Base-by-base conservation (phyloP, 1,140 invertebrate genomes). In the Eufriesea mexicana region DNA sequence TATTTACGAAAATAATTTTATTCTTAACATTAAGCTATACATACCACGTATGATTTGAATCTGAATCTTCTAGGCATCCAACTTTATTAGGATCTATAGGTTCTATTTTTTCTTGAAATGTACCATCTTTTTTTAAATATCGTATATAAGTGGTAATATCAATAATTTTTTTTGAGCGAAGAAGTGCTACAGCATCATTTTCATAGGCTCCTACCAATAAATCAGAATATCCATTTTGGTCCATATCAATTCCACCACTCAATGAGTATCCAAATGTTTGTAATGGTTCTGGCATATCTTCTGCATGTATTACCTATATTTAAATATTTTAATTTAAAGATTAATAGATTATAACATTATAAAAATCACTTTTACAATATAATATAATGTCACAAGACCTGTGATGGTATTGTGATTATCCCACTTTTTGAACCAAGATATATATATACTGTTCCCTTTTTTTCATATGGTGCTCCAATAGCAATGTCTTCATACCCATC, bases 151-250 rank as follows among this genome's bases (percentile, higher is more conserved):
- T 96, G 6, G 91, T 91, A 55, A 98, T 98, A 84, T 97, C 96
- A 86, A 98, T 98, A 59, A 99, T 98, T 67, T 98, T 98, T 83
- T 98, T 95, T 1, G 98, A 96, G 89, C 96, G 95, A 47, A 98
- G 95, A 23, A 98, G 93, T 16, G 97, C 95, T 1, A 97, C 96
- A 67, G 95, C 95, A 90, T 97, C 97, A 85, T 96, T 95, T 90
- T 97, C 97, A 93, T 98, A 98, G 45, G 98, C 98, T 74, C 98
- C 98, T 47, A 98, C 95, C 28, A 99, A 94, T 82, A 99, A 94
- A 95, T 99, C 98, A 1, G 98, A 97, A 94, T 99, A 99, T 20
- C 97, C 97, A 94, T 99, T 99, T 28, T 95, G 94, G 94, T 99
- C 98, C 91, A 99, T 95, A 94, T 99, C 98, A 16, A 98, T 94